Percentiles rank a stretch among this genome's conserved stretches.
Conservation (phyloP, 1,140 invertebrate species). For the Radopholus similis region DNA sequence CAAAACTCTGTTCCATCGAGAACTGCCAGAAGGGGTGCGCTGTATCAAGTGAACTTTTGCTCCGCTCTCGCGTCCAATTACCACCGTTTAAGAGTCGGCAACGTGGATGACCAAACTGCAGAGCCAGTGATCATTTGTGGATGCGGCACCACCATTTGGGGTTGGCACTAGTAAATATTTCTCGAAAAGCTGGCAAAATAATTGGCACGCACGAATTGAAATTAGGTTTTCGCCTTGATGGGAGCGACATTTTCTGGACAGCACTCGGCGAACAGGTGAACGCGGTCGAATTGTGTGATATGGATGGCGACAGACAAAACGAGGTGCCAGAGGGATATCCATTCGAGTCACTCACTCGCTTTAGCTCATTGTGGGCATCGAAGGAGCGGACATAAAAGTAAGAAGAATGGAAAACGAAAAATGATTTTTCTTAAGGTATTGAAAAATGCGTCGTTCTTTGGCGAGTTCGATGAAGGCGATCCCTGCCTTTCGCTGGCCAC, state of each 20-base stretch:
- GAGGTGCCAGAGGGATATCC: slow-evolving; percentile 18
- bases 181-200: neutral
- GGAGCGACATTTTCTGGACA: slow-evolving; percentile 39
- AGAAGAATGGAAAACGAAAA: neutral
- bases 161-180: slow-evolving; percentile 1
- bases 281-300: slow-evolving; percentile 36
- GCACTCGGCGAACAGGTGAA: slow-evolving; percentile 36
- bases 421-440: slow-evolving; percentile 21
- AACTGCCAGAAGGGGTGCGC: slow-evolving; percentile 35
- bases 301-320: slow-evolving; percentile 40
- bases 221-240: slow-evolving; percentile 16
- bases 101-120: slow-evolving; percentile 19
- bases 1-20: slow-evolving; percentile 38
- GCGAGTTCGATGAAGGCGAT: slow-evolving; percentile 43
- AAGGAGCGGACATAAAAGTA: slow-evolving; percentile 43
- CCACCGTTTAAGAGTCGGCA: slow-evolving; percentile 16
- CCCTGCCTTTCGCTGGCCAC: slow-evolving; percentile 29
- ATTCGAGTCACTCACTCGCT: slow-evolving; percentile 17
- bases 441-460: slow-evolving; percentile 36
- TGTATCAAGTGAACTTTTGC: slow-evolving; percentile 20
- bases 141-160: slow-evolving; percentile 43
- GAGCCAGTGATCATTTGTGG: slow-evolving; percentile 29
- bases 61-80: neutral
- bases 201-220: neutral
- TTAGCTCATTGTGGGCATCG: slow-evolving; percentile 39